Conservation (phyloP, 1,140 invertebrate species). For the Hetaerina americana region DNA sequence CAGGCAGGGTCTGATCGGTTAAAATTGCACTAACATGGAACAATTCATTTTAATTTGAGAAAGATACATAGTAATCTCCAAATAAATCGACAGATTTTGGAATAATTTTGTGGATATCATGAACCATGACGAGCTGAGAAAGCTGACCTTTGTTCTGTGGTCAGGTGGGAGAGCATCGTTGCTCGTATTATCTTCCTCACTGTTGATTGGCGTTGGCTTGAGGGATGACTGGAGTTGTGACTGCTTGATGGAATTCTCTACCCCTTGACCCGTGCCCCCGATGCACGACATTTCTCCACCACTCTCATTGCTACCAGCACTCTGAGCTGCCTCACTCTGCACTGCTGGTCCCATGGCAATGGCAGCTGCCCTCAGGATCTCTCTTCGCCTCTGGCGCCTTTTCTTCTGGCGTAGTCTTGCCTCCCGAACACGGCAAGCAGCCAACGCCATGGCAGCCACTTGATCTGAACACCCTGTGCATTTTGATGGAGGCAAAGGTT, state of each 20-base stretch:
- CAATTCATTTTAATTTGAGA: too few relatives aligned
- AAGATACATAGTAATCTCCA: too few relatives aligned
- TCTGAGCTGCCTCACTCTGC: background rate
- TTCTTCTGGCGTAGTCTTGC: slow-evolving; percentile 23
- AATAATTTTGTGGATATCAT: too few relatives aligned
- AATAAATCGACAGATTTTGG: too few relatives aligned
- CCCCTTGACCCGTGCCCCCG: background rate
- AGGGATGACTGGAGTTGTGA: background rate
- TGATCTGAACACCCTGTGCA: background rate
- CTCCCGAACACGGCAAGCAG: background rate
- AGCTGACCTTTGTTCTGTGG: background rate
- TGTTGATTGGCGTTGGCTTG: slow-evolving; percentile 7
- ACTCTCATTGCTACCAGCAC: background rate
- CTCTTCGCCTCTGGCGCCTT: slow-evolving; percentile 17
- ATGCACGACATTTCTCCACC: slow-evolving; percentile 1
- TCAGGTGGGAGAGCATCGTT: slow-evolving; percentile 8
- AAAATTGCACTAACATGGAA: too few relatives aligned
- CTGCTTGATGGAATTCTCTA: background rate
- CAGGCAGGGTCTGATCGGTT: too few relatives aligned
- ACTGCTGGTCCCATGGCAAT: background rate
- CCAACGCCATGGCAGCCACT: background rate
- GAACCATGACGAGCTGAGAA: too few relatives aligned
- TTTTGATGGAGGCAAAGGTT: too few relatives aligned
- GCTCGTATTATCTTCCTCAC: slow-evolving; percentile 8
- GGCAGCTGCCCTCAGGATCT: background rate